Base-by-base conservation (phyloP, 2,113 vertebrate genomes). In the Gymnorhina tibicen region DNA sequence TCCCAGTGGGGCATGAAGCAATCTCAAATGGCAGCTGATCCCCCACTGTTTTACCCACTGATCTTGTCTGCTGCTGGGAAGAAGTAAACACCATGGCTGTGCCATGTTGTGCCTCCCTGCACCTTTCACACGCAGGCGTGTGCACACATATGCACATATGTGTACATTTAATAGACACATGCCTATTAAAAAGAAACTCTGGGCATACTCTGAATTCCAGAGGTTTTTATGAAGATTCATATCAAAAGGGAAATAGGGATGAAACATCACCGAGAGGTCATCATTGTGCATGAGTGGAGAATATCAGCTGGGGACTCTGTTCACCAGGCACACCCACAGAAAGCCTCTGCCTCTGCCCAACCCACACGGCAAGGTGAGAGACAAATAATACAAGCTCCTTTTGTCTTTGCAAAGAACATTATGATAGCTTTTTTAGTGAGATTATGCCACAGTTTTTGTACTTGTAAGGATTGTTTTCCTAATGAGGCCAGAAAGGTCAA, bases 361-460 rank as follows among this genome's bases (percentile, higher is more conserved):
- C 8, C 12, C 46, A 75, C 8, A 4, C 0, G 17, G 26, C 35
- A 89, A 89, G 41, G 77, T 80, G 67, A 78, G 62, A 84, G 60
- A 46, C n/a, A 89, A 91, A 55, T n/a, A 63, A 44, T 33, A 46
- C 9, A 55, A 62, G 24, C 50, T 91, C 35, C 52, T 79, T 89
- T 79, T 13, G 8, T 28, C 62, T 95, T 96, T 93, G 37, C 92
- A 91, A 95, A 96, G 79, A 68, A 76, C n/a, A 30, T 41, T 56
- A 59, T 53, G 46, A 81, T 56, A 68, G 11, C 11, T 88, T 66
- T 85, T 89, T 73, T 20, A 88, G 69, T 27, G 56, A 58, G 73
- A 77, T 95, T 97, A 90, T 95, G 81, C 79, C 56, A 37, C 72
- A 81, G 52, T 53, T 93, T 96, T 97, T 97, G 87, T 58, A 91